A percentile compares a stretch with the other conserved stretches of the same genome.
Conservation (phyloP, 2,888 invertebrate species). For the Ectemnius continuus region DNA sequence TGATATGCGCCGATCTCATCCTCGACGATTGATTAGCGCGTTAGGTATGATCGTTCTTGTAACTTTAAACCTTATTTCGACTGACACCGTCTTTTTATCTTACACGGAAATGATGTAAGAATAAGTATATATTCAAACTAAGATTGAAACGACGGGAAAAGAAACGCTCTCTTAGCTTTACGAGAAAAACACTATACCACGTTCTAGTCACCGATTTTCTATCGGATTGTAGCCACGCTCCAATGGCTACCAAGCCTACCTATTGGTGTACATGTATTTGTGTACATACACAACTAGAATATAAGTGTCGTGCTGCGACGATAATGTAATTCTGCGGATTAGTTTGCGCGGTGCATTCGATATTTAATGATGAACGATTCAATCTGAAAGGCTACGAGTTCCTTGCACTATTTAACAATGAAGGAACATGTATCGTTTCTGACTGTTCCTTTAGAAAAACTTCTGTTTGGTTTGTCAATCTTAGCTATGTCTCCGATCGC, state of each 20-base stretch:
- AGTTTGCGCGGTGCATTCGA: constrained; percentile 10
- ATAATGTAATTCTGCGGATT: constrained; percentile 29
- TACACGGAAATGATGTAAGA: background rate
- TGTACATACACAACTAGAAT: constrained; percentile 25
- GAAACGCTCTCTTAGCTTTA: constrained; percentile 69
- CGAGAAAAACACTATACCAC: constrained; percentile 48
- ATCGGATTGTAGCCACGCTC: constrained; percentile 45
- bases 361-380: too few species aligned
- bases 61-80: constrained; percentile 1
- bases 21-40: too few species aligned
- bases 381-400: too few species aligned
- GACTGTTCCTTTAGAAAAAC: background rate
- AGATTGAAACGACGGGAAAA: constrained; percentile 64
- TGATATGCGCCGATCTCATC: background rate
- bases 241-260: constrained; percentile 6
- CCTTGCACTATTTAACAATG: too few species aligned
- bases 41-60: background rate
- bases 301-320: background rate
- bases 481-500: constrained; percentile 5
- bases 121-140: constrained; percentile 27
- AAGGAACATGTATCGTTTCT: background rate
- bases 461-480: background rate
- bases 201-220: constrained; percentile 63
- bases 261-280: constrained; percentile 19
- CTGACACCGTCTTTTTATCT: constrained; percentile 11